Percentiles rank a stretch among this genome's conserved stretches.
Evolutionary conservation across 2,797 vertebrate species (phyloP).

Genomic region (Benthosema pterotum): DNA sequence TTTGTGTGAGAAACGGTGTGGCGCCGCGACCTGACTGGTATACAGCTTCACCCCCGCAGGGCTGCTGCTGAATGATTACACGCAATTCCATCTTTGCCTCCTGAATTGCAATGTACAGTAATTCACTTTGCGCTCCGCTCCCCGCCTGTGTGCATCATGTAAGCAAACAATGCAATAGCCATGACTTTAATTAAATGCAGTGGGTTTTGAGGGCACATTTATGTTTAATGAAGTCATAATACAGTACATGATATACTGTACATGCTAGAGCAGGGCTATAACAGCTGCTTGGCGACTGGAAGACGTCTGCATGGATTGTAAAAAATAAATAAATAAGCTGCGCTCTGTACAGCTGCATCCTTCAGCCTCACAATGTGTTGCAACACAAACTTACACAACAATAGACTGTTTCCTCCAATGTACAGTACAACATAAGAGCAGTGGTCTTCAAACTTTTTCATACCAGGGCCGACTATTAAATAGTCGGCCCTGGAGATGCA

Average conservation of each 20-base stretch:
- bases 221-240: slow-evolving; percentile 60
- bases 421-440: background rate
- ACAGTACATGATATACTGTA: slow-evolving; percentile 38
- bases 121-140: slow-evolving; percentile 69
- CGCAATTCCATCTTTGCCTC: slow-evolving; percentile 57
- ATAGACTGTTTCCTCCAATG: slow-evolving; percentile 1
- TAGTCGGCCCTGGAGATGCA: no score
- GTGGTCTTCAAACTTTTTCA: no score
- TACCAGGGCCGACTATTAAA: no score
- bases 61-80: slow-evolving; percentile 79
- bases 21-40: slow-evolving; percentile 46
- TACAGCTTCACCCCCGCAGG: slow-evolving; percentile 53
- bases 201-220: slow-evolving; percentile 56
- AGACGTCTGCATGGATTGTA: slow-evolving; percentile 67
- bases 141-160: slow-evolving; percentile 63
- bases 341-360: slow-evolving; percentile 62
- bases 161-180: slow-evolving; percentile 65
- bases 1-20: slow-evolving; percentile 59
- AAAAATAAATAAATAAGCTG: slow-evolving; percentile 60
- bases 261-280: slow-evolving; percentile 50
- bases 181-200: slow-evolving; percentile 70
- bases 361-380: slow-evolving; percentile 29
- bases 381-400: no score
- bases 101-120: slow-evolving; percentile 55
- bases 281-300: slow-evolving; percentile 48